Percentiles rank a stretch among this genome's conserved stretches.
phyloP scores from a whole-genome alignment of 2,797 vertebrate species.

The Sebastes cheni region DNA sequence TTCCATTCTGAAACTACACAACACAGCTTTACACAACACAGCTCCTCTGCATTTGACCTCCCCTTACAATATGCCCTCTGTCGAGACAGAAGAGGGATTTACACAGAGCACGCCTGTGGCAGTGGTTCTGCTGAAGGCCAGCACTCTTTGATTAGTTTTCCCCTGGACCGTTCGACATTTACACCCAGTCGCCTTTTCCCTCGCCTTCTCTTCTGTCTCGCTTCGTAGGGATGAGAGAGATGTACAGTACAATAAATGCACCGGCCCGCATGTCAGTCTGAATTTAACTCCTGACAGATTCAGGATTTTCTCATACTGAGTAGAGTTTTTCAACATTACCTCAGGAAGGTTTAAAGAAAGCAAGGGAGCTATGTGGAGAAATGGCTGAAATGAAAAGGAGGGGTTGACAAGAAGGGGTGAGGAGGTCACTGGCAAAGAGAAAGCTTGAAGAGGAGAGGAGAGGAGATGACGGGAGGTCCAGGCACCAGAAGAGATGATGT shows the following conservation, averaged over 20 bases:
- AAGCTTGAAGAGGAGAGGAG: constrained; percentile 8
- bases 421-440: constrained; percentile 23
- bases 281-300: constrained; percentile 32
- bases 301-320: neutral
- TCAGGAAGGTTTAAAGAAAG: neutral
- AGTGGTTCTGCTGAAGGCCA: constrained; percentile 58
- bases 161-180: constrained; percentile 59
- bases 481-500: neutral
- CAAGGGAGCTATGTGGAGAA: neutral
- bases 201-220: neutral
- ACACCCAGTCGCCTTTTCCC: constrained; percentile 41
- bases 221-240: constrained; percentile 29
- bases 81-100: constrained; percentile 63
- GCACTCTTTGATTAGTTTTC: constrained; percentile 72
- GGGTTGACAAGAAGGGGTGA: neutral
- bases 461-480: constrained; percentile 22
- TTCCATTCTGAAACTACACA: constrained; percentile 58
- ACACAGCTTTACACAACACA: constrained; percentile 55
- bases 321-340: constrained; percentile 21
- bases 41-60: constrained; percentile 70
- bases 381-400: constrained; percentile 1
- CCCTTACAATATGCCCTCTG: constrained; percentile 62
- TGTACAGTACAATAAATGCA: constrained; percentile 46
- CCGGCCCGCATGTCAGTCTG: constrained; percentile 6
- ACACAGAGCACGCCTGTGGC: constrained; percentile 68